These are phyloP conservation scores for Hymenochirus boettgeri DNA, from an alignment of 2,113 vertebrate genomes.

Conservation along the genomic window DNA sequence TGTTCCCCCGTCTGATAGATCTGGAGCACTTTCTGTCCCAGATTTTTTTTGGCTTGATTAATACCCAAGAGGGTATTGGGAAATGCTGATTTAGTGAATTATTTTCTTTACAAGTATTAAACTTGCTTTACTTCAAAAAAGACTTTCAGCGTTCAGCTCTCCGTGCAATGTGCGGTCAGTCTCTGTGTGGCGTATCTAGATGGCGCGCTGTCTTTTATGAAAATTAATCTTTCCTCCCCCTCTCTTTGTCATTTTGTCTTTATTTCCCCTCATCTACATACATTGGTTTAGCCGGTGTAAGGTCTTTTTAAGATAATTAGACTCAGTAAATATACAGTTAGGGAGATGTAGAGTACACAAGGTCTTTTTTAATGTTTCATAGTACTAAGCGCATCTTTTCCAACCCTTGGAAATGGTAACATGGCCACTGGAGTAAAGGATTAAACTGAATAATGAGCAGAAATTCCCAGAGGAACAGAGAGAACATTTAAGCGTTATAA, in stretches of 20 bases:
- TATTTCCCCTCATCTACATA: no score
- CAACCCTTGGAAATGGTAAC: background rate
- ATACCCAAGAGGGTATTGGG: conserved; percentile 2
- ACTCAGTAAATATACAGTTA: no score
- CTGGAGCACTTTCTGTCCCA: conserved; percentile 6
- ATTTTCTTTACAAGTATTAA: no score
- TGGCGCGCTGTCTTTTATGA: no score
- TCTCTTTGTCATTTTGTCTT: no score
- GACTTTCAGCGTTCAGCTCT: background rate
- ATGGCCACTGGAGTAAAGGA: background rate
- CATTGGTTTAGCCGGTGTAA: no score
- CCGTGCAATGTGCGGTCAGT: no score
- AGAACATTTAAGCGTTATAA: conserved; percentile 18
- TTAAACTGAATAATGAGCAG: conserved; percentile 13
- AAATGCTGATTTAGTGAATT: conserved; percentile 5
- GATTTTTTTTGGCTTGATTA: conserved; percentile 21
- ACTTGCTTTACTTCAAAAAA: background rate
- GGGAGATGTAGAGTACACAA: background rate
- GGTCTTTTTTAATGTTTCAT: background rate
- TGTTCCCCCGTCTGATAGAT: background rate
- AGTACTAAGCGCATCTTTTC: background rate
- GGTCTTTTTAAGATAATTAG: no score
- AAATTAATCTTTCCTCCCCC: no score
- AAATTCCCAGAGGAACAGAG: conserved; percentile 10
- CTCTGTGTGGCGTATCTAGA: no score